Evolutionary conservation across 2,113 vertebrate genomes (phyloP).

Genomic region (Burhinus bistriatus): DNA sequence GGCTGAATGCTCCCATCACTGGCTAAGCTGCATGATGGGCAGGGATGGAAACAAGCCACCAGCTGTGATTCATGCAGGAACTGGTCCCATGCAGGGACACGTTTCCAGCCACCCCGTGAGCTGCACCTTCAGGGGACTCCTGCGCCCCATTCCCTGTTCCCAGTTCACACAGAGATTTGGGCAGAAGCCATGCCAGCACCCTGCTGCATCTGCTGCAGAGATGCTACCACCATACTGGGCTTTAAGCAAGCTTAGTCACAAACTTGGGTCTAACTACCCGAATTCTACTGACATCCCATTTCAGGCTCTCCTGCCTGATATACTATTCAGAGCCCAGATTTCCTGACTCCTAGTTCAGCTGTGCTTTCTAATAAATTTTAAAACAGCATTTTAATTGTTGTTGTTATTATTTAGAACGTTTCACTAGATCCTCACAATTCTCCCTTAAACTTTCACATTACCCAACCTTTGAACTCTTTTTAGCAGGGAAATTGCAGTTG

Average conservation of each 20-base stretch:
- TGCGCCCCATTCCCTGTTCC: accelerated
- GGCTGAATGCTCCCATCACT: not conserved
- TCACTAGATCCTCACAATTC: not conserved
- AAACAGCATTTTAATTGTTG: not conserved
- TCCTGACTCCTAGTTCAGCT: not conserved
- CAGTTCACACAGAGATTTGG: accelerated
- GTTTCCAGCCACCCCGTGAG: not conserved
- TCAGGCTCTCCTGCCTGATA: not conserved
- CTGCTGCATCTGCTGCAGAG: not conserved
- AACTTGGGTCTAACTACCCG: not conserved
- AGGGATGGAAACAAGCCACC: not conserved
- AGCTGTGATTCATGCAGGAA: not conserved
- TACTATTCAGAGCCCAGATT: not conserved
- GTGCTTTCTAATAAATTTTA: not conserved
- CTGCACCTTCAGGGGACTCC: accelerated
- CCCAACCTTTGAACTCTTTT: not conserved
- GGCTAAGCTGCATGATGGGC: not conserved
- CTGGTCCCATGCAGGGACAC: accelerated
- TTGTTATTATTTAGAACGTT: not conserved
- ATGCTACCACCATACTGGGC: not conserved
- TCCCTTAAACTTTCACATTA: not conserved
- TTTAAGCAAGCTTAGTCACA: not conserved
- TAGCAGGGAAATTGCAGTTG: not conserved
- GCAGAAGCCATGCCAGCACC: not conserved
- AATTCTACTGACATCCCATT: not conserved